These are phyloP conservation scores for Lasius platythorax DNA, from an alignment of 2,888 invertebrate species.

Conservation along the genomic window DNA sequence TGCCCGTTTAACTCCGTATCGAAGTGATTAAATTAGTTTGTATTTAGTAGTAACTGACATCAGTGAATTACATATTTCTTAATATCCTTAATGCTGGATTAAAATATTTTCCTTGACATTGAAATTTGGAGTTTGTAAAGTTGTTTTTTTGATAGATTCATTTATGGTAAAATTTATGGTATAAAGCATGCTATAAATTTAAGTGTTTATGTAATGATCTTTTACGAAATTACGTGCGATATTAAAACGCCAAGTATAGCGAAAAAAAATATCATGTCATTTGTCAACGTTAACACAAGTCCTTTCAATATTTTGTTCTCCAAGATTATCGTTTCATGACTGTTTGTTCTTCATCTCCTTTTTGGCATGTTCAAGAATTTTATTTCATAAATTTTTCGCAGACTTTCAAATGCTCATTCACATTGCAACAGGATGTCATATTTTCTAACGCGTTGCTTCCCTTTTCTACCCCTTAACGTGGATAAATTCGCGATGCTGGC, in stretches of 20 bases:
- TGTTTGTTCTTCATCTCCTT: neutral
- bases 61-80: neutral
- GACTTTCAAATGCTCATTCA: slow-evolving; percentile 40
- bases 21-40: slow-evolving; percentile 13
- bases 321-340: slow-evolving; percentile 26
- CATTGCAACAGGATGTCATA: slow-evolving; percentile 35
- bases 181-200: slow-evolving; percentile 8
- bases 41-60: neutral
- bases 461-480: slow-evolving; percentile 45
- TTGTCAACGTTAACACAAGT: slow-evolving; percentile 29
- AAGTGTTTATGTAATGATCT: neutral
- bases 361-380: slow-evolving; percentile 16
- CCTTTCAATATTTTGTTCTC: neutral
- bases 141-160: neutral
- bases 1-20: neutral
- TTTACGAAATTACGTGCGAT: slow-evolving; percentile 28
- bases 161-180: neutral
- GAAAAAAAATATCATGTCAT: slow-evolving; percentile 37
- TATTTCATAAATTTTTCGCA: slow-evolving; percentile 32
- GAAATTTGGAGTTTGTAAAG: neutral
- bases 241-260: slow-evolving; percentile 16
- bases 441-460: slow-evolving; percentile 32
- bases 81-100: neutral
- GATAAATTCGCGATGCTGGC: slow-evolving; percentile 44
- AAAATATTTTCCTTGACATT: neutral